Evolutionary conservation across 2,113 vertebrate genomes (phyloP).

Genomic region (Myrmecobius fasciatus): DNA sequence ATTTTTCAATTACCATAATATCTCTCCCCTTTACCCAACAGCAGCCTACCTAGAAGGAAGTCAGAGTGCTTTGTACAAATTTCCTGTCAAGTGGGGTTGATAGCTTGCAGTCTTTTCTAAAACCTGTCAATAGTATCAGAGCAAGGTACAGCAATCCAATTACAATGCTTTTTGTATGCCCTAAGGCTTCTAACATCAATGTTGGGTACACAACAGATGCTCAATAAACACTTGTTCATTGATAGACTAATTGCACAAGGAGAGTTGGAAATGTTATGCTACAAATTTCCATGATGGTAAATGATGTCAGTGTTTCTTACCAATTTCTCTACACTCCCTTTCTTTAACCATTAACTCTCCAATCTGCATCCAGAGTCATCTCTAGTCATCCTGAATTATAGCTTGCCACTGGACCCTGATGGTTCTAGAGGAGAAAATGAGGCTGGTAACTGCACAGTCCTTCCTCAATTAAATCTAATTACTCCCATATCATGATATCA

Average conservation of each 20-base stretch:
- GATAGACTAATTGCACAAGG: neutral
- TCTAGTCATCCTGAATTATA: too few relatives aligned
- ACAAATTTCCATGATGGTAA: neutral
- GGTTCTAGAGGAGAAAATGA: too few relatives aligned
- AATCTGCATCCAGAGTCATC: neutral
- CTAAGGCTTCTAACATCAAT: neutral
- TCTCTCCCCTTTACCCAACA: neutral
- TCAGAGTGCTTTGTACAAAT: neutral
- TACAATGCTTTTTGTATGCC: neutral
- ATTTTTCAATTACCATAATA: neutral
- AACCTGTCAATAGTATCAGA: neutral
- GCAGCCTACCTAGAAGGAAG: neutral
- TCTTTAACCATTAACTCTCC: neutral
- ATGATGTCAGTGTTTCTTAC: too few relatives aligned
- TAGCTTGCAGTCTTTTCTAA: neutral
- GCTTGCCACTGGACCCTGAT: too few relatives aligned
- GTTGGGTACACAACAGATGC: neutral
- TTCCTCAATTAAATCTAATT: too few relatives aligned
- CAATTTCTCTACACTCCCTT: neutral
- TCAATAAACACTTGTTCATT: neutral
- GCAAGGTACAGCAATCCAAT: too few relatives aligned
- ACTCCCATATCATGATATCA: too few relatives aligned
- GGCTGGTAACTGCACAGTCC: too few relatives aligned
- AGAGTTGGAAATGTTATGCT: neutral
- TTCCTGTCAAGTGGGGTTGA: neutral